A percentile compares a stretch with the other conserved stretches of the same genome.
phyloP scores from a whole-genome alignment of 35 echinoderm and acorn worm species.

The Apostichopus californicus region DNA sequence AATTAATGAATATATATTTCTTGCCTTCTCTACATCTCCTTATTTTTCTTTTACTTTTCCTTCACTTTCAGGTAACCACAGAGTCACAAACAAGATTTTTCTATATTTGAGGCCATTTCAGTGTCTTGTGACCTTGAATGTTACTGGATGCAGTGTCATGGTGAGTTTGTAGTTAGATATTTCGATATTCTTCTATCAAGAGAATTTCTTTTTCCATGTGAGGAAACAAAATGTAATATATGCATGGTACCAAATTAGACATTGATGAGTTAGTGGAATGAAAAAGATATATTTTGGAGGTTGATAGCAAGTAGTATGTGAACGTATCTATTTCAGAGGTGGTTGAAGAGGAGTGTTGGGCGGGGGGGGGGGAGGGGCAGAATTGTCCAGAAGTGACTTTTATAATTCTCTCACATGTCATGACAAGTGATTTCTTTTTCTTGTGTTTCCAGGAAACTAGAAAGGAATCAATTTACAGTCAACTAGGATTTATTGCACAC shows the following conservation, averaged over 20 bases:
- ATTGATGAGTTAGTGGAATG: background rate
- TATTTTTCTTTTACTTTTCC: background rate
- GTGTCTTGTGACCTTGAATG: background rate
- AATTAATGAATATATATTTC: too few relatives aligned
- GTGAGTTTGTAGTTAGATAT: background rate
- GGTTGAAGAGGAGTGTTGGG: too few relatives aligned
- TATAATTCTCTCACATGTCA: background rate
- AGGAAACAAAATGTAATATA: background rate
- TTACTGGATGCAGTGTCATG: background rate
- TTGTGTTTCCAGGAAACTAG: background rate
- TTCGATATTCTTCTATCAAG: background rate
- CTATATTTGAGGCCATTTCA: background rate
- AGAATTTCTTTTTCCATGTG: background rate
- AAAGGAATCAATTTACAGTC: background rate
- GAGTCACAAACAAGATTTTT: background rate
- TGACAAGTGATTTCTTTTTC: background rate
- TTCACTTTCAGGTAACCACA: background rate
- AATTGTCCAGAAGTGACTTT: background rate
- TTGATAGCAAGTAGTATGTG: too few relatives aligned
- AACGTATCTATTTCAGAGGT: too few relatives aligned
- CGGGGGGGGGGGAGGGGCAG: too few relatives aligned
- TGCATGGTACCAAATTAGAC: background rate
- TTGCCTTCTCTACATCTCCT: too few relatives aligned
- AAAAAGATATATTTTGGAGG: too few relatives aligned
- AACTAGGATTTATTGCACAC: background rate